Percentiles rank a stretch among this genome's conserved stretches.
Conservation (phyloP, 1,140 invertebrate genomes). For the Calosoma granatense region DNA sequence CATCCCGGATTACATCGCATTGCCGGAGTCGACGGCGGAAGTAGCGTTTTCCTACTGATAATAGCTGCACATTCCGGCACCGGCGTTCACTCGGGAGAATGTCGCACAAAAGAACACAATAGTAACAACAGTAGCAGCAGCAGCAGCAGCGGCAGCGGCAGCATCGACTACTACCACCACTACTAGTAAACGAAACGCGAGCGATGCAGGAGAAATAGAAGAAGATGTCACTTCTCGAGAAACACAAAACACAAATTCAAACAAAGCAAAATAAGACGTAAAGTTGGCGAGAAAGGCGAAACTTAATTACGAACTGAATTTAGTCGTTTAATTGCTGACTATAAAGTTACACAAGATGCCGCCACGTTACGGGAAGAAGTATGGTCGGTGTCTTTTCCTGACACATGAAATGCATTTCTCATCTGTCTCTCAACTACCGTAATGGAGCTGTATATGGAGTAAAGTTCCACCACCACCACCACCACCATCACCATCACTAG, state of each 20-base stretch:
- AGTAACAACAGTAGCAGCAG: neutral
- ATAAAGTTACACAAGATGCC: neutral
- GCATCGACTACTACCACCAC: neutral
- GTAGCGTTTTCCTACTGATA: neutral
- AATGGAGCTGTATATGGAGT: too few species aligned
- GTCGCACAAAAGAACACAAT: neutral
- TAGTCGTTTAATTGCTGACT: constrained; percentile 1
- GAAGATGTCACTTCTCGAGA: neutral
- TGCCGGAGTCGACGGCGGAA: neutral
- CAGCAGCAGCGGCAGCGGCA: neutral
- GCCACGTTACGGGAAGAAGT: neutral
- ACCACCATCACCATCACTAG: too few species aligned
- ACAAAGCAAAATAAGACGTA: constrained; percentile 5
- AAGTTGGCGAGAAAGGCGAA: neutral
- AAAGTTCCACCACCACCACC: too few species aligned
- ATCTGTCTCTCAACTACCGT: too few species aligned
- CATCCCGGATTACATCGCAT: neutral
- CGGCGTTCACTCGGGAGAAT: too few species aligned
- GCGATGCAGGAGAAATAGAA: too few species aligned
- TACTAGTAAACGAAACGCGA: too few species aligned
- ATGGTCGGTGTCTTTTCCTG: neutral
- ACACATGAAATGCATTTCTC: neutral
- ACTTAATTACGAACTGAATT: constrained; percentile 9
- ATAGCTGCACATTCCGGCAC: neutral
- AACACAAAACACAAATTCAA: constrained; percentile 5